These are phyloP conservation scores for Notiomystis cincta DNA, from an alignment of 2,113 vertebrate species.

Conservation along the genomic window DNA sequence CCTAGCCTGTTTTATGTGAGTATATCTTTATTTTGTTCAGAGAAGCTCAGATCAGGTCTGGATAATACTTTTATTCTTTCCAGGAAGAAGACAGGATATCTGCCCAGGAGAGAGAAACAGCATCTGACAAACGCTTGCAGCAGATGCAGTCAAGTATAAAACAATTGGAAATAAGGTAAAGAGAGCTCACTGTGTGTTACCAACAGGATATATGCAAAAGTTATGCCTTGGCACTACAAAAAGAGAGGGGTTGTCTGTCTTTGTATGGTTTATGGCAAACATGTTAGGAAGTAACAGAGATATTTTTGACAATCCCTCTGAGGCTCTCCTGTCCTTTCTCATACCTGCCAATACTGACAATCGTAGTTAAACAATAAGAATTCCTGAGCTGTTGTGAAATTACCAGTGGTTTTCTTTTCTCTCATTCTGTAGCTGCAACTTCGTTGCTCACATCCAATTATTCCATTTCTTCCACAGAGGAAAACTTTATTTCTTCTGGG, in stretches of 20 bases:
- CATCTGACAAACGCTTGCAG: conserved; percentile 80
- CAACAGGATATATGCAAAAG: background rate
- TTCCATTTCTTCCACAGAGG: background rate
- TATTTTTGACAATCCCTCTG: background rate
- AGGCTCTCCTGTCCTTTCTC: background rate
- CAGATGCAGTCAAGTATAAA: conserved; percentile 81
- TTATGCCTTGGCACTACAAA: background rate
- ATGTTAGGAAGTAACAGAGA: background rate
- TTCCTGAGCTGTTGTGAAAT: conserved; percentile 3
- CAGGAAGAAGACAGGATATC: conserved; percentile 82
- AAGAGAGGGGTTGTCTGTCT: background rate
- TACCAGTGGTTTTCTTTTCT: background rate
- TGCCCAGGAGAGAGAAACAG: conserved; percentile 81
- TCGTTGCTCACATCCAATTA: conserved; percentile 9
- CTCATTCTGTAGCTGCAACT: background rate
- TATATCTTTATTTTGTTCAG: background rate
- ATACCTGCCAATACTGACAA: background rate
- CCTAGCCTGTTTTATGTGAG: background rate
- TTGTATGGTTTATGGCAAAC: background rate
- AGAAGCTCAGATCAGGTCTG: background rate
- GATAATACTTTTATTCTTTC: background rate
- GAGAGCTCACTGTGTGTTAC: background rate
- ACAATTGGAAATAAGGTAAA: conserved; percentile 85
- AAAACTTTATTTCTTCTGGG: conserved; percentile 4
- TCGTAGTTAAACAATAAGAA: background rate